Percentiles rank a stretch among this genome's conserved stretches.
These are phyloP conservation scores for Sarcophaga peregrina DNA, from an alignment of 1,140 invertebrate species.

Conservation along the genomic window DNA sequence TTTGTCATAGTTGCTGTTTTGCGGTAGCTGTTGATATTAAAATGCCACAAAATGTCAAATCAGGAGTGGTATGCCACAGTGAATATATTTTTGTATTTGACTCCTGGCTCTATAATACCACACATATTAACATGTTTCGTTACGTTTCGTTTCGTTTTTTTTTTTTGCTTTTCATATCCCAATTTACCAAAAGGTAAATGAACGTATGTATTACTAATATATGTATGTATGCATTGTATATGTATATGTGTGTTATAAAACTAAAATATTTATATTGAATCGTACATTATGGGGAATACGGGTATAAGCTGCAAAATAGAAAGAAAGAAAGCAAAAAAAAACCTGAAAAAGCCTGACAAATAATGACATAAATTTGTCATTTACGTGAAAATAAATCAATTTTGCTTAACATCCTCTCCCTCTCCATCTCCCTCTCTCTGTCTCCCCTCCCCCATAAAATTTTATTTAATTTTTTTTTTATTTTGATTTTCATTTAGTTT, in stretches of 20 bases:
- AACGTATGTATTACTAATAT: not conserved
- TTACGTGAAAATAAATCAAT: not conserved
- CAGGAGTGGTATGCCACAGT: not conserved
- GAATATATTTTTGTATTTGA: too few species aligned
- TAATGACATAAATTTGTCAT: conserved; percentile 15
- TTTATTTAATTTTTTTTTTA: too few species aligned
- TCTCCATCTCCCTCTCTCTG: too few species aligned
- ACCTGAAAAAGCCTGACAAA: not conserved
- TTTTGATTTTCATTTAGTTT: not conserved
- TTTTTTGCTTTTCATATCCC: too few species aligned
- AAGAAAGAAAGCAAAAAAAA: not conserved
- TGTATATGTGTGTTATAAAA: not conserved
- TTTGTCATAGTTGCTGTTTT: not conserved
- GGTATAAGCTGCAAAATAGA: not conserved
- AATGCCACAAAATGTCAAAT: conserved; percentile 10
- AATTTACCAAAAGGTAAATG: not conserved
- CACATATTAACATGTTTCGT: too few species aligned
- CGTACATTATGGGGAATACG: too few species aligned
- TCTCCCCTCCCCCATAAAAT: too few species aligned
- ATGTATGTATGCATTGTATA: not conserved
- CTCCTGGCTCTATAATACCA: too few species aligned
- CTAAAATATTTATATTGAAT: not conserved
- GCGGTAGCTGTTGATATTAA: conserved; percentile 1
- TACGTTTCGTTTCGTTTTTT: too few species aligned
- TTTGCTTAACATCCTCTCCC: not conserved